phyloP scores from a whole-genome alignment of 64 coral and sea anemone genomes.

The Stichodactyla helianthus region DNA sequence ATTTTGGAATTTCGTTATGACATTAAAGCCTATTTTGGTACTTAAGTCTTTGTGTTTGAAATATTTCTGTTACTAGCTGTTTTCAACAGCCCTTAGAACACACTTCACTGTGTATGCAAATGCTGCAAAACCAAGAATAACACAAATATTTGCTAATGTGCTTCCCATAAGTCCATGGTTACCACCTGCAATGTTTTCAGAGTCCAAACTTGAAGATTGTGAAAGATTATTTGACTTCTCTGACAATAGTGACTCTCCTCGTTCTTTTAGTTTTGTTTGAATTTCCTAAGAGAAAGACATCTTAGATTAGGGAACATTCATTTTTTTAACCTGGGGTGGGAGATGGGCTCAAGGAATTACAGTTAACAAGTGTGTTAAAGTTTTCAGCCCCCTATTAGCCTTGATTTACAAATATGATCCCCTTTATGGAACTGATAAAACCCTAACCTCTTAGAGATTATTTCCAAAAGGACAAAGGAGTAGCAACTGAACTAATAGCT shows the following conservation, averaged over 20 bases:
- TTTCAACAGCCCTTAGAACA: slow-evolving; percentile 87
- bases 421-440: no score
- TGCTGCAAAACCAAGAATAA: slow-evolving; percentile 92
- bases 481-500: no score
- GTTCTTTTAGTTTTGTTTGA: slow-evolving; percentile 41
- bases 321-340: no score
- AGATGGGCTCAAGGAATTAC: no score
- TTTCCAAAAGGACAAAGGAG: no score
- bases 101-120: slow-evolving; percentile 97
- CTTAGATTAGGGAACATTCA: background rate
- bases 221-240: slow-evolving; percentile 8
- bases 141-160: slow-evolving; percentile 88
- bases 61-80: slow-evolving; percentile 40
- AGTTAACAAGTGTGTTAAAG: no score
- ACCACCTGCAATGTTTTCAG: slow-evolving; percentile 42
- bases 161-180: slow-evolving; percentile 72
- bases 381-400: no score
- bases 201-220: background rate
- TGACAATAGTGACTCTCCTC: slow-evolving; percentile 25
- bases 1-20: no score
- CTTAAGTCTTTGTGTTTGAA: background rate
- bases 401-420: no score
- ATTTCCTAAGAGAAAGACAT: slow-evolving; percentile 40
- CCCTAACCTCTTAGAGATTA: no score
- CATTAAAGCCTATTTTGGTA: background rate